Evolutionary conservation across 2,113 vertebrate genomes (phyloP), one percentile per base, ranked within the genome.

Genomic region (Cheirogaleus medius): DNA sequence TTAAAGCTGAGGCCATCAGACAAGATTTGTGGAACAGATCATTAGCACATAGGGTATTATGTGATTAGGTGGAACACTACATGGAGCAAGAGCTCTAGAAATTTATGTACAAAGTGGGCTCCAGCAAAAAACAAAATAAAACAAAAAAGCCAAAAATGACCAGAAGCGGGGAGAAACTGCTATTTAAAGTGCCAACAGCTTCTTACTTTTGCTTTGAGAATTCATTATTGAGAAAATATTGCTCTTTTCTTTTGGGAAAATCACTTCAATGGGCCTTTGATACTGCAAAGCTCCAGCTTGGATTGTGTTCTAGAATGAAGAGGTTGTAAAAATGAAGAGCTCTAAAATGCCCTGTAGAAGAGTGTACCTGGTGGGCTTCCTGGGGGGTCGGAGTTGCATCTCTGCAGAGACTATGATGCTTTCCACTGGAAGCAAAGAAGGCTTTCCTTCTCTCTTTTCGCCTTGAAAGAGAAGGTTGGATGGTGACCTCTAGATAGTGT

Each of bases 141-240:
- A 81, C 49, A 90, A 56, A 82, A 66, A 90, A 37, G 25, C 63
- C 44, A 91, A 94, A 88, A 54, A n/a, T 76, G 91, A 74, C 15
- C 18, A 76, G 58, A 93, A 95, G n/a, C 47, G 71, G 44, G 44
- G 52, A 81, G 8, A 27, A 54, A 44, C n/a, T 85, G 25, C 39
- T 76, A 42, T 77, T 69, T 88, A 85, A 97, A 93, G 49, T 81
- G 60, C 44, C 77, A 85, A 63, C 42, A 76, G 27, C 54, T 92
- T 90, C 52, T 90, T 90, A 78, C 69, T 91, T 71, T 47, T 86
- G 42, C 54, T 82, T 90, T 82, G 80, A 86, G 52, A 92, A 77
- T 92, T 95, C 20, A 81, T 69, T 32, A 27, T 64, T 88, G 23
- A 69, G 42, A 88, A 95, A 97, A 90, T 86, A 83, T 52, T 92